Evolutionary conservation across 2,113 vertebrate genomes (phyloP), one percentile per base, ranked within the genome.

Genomic region (Antechinus stuartii): DNA sequence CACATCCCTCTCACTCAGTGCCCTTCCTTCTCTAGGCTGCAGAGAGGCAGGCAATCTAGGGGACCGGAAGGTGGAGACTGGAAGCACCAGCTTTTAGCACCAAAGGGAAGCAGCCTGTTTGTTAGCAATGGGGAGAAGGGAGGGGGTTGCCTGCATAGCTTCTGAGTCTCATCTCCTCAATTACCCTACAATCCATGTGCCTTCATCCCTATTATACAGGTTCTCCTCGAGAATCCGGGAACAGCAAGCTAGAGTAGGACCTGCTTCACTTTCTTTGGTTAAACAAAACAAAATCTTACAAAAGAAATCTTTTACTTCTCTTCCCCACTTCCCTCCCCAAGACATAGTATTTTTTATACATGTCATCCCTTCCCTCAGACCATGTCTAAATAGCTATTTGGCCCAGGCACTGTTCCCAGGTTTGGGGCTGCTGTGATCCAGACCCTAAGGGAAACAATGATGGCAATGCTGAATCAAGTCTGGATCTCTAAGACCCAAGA

Each of bases 231-330:
- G 61, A 68, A 68, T 68, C 61, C 35, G 30, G 12, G 30, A 6
- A 27, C 3, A 27, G 16, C 47, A 49, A 11, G 89, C 46, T 50
- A 54, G 46, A 8, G 61, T 52, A 26, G 24, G 52, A 95, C 76
- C 49, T 89, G 42, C 95, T 95, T 57, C 61, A 90, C 93, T 42
- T 91, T 68, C 93, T 96, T 96, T 95, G 92, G 89, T 93, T 96
- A 93, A 93, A 94, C 92, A 90, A 93, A 93, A 94, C 91, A 90
- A 49, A 94, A 90, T 57, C 90, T 90, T 49, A 53, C 76, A 93
- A 96, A 96, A 93, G 24, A 76, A 95, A 61, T 25, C 7, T 42
- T n/a, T 12, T 23, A 22, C 22, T 93, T n/a, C 52, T 24, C 57
- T 46, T 90, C 92, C 35, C 94, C 89, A 90, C 23, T 76, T 35